Percentiles rank a stretch among this genome's conserved stretches.
Evolutionary conservation across 1,140 invertebrate genomes (phyloP).

Genomic region (Globodera rostochiensis): DNA sequence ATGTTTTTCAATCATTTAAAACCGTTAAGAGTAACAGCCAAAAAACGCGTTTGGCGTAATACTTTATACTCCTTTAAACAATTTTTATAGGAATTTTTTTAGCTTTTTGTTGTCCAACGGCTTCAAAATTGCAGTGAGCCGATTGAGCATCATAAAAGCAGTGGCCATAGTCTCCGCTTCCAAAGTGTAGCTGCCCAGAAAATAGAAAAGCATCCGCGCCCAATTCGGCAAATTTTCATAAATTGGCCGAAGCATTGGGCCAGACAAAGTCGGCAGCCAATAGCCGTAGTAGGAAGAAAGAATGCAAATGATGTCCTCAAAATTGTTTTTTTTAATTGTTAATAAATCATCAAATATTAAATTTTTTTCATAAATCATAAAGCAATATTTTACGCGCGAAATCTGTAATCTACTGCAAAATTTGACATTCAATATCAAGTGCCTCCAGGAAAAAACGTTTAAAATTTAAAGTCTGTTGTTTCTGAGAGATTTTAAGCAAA

Average conservation of each 20-base stretch:
- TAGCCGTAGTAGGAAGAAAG: not conserved
- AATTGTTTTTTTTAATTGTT: not conserved
- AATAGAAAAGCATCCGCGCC: not conserved
- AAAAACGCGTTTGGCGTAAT: too few relatives aligned
- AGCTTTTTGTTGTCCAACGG: not conserved
- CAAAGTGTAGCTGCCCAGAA: not conserved
- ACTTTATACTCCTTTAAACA: too few relatives aligned
- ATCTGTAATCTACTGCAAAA: too few relatives aligned
- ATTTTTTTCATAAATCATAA: too few relatives aligned
- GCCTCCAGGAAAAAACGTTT: too few relatives aligned
- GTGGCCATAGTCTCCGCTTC: not conserved
- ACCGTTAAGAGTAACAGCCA: too few relatives aligned
- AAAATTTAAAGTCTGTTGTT: too few relatives aligned
- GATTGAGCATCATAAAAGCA: not conserved
- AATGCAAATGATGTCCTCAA: not conserved
- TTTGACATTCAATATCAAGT: too few relatives aligned
- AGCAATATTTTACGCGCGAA: too few relatives aligned
- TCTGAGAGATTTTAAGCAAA: too few relatives aligned
- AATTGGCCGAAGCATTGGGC: not conserved
- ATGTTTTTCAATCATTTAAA: too few relatives aligned
- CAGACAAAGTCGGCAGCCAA: not conserved
- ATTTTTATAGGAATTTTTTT: not conserved
- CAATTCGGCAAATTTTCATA: not conserved
- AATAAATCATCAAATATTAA: too few relatives aligned
- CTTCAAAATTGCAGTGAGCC: not conserved